Conservation (phyloP, 2,113 vertebrate species). For the Falco punctatus region DNA sequence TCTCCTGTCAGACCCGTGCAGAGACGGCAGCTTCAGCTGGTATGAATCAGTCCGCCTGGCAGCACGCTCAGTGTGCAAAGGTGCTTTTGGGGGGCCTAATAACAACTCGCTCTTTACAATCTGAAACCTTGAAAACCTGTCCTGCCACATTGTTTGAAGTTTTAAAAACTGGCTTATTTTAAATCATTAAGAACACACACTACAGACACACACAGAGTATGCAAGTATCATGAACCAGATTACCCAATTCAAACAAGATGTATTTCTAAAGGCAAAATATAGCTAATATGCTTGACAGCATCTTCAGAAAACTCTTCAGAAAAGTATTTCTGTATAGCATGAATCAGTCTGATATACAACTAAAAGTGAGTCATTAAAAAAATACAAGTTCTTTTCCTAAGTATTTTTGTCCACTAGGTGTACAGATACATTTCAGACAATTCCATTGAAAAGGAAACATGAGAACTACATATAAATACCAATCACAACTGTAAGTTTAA, state of each 20-base stretch:
- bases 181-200: neutral
- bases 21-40: neutral
- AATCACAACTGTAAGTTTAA: neutral
- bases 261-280: neutral
- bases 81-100: neutral
- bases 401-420: neutral
- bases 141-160: neutral
- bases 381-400: neutral
- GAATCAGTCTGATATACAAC: neutral
- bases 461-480: neutral
- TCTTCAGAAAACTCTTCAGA: neutral
- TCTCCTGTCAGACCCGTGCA: neutral
- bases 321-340: neutral
- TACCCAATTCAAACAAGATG: neutral
- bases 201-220: neutral
- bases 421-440: neutral
- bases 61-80: neutral
- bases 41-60: neutral
- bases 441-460: neutral
- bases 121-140: neutral
- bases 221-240: neutral
- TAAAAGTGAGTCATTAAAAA: neutral
- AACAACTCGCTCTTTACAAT: neutral
- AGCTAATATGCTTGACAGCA: neutral
- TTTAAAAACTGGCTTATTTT: neutral